phyloP scores from a whole-genome alignment of 2,113 vertebrate species.

The Nerophis lumbriciformis region DNA sequence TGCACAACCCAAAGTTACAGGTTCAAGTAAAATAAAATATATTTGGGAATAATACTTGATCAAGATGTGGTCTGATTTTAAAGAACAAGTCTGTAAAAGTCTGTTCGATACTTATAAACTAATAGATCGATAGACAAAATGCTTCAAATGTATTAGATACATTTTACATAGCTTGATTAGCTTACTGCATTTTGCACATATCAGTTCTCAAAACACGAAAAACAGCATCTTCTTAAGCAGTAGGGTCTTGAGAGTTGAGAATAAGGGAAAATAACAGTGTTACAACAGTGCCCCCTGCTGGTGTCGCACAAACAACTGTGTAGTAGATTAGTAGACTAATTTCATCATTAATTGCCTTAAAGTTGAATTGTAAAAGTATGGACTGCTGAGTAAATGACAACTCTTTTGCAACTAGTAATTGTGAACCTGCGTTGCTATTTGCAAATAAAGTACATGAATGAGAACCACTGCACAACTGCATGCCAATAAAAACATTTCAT shows the following conservation, averaged over 20 bases:
- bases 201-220: no score
- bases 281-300: constrained; percentile 61
- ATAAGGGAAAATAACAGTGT: constrained; percentile 4
- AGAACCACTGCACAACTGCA: constrained; percentile 1
- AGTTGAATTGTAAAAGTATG: not conserved
- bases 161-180: no score
- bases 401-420: not conserved
- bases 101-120: no score
- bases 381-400: not conserved
- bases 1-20: not conserved
- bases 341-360: not conserved
- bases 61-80: not conserved
- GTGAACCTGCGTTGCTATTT: not conserved
- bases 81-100: not conserved
- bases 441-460: constrained; percentile 1
- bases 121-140: no score
- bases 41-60: constrained; percentile 15
- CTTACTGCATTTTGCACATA: no score
- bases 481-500: not conserved
- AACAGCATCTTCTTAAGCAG: no score
- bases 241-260: not conserved
- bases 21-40: not conserved
- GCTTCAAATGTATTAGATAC: no score
- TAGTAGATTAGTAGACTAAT: not conserved
- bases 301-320: not conserved